Evolutionary conservation across 1,140 invertebrate species (phyloP).

Genomic region (Drosophila ironensis): DNA sequence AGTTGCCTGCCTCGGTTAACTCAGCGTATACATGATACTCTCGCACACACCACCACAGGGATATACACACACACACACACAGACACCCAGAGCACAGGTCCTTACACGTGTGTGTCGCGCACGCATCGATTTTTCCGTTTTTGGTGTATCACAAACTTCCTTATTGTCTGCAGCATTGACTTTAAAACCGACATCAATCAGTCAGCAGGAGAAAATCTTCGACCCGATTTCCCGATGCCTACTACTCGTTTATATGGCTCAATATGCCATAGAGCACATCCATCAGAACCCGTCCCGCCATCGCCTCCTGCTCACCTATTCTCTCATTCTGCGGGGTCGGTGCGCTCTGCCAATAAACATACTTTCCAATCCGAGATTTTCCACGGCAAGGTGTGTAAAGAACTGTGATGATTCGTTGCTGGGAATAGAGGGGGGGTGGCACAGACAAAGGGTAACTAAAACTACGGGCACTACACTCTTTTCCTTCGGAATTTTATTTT

Average conservation of each 20-base stretch:
- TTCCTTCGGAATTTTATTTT: background rate
- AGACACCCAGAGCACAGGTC: slow-evolving; percentile 1
- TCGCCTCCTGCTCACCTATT: slow-evolving; percentile 57
- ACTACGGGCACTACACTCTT: slow-evolving; percentile 13
- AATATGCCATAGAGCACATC: background rate
- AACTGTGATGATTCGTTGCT: background rate
- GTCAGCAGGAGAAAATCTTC: background rate
- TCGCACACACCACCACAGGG: slow-evolving; percentile 1
- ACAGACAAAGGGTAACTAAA: slow-evolving; percentile 9
- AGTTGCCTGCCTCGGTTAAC: slow-evolving; percentile 67
- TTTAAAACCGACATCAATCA: slow-evolving; percentile 36
- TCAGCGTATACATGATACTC: slow-evolving; percentile 58
- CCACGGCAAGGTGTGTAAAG: background rate
- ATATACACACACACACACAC: slow-evolving; percentile 34
- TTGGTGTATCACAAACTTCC: slow-evolving; percentile 69
- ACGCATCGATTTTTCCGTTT: slow-evolving; percentile 78
- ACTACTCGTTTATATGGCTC: background rate
- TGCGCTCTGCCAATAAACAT: slow-evolving; percentile 63
- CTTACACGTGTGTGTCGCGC: slow-evolving; percentile 53
- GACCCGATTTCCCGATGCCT: background rate
- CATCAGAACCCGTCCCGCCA: background rate
- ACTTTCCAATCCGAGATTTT: slow-evolving; percentile 2
- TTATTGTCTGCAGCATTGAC: slow-evolving; percentile 53
- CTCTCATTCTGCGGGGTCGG: slow-evolving; percentile 42
- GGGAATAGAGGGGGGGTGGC: background rate